Evolutionary conservation across 2,888 invertebrate species (phyloP), one percentile per base, ranked within the genome.

Genomic region (Physocephala rufipes): DNA sequence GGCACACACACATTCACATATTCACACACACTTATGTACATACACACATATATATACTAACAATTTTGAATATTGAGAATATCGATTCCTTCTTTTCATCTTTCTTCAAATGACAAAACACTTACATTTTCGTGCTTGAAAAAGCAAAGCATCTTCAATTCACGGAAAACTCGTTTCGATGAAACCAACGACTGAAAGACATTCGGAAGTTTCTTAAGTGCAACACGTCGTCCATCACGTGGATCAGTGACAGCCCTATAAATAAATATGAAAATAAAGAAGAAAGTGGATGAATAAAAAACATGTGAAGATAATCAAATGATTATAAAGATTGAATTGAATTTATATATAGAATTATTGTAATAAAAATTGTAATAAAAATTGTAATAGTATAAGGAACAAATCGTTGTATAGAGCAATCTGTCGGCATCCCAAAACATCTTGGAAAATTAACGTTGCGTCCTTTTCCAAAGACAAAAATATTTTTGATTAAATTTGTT

Each of bases 51-150:
- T 36, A 36, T 36, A 58, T 43, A 45, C 58, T 16, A 53, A 64
- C 26, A 36, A n/a, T 5, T 15, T 19, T 43, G 24, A 45, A 45
- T 64, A 64, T 64, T n/a, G 55, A 55, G 21, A 16, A 55, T 55
- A 36, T 4, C 9, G 4, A 9, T 36, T 36, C 9, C 36, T 36
- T 36, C 9, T 9, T 36, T 9, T 36, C 36, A n/a, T n/a, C n/a
- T n/a, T n/a, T n/a, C n/a, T n/a, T 21, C 24, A 13, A 28, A 65
- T 49, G 47, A 61, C 47, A 68, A 36, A 36, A 9, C 73, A 92
- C 95, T 94, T 88, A 99, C 99, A 88, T 99, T 99, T 89, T 99
- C 99, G 88, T 99, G 99, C 90, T 97, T 97, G 90, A 99, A 99
- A 89, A 97, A 97, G 88, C 97, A 97, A 78, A 99, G 91, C 99